phyloP scores from a whole-genome alignment of 2,888 invertebrate genomes.

The Limnephilus marmoratus region DNA sequence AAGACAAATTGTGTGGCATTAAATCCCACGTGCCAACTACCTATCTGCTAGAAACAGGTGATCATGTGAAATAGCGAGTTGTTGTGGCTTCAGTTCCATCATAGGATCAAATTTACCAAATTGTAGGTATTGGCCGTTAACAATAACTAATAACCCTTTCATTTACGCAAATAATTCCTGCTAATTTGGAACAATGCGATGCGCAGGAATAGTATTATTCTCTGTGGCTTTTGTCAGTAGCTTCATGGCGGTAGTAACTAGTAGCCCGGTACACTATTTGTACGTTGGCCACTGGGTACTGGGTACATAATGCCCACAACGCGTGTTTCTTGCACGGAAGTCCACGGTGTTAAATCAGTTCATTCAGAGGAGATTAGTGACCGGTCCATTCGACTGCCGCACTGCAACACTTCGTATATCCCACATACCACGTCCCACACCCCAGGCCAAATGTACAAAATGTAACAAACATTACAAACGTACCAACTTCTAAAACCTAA shows the following conservation, averaged over 20 bases:
- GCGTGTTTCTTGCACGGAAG: conserved; percentile 41
- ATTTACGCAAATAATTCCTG: neutral
- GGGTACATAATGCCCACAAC: neutral
- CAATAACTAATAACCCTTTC: neutral
- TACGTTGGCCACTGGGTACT: no score
- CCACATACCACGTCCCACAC: neutral
- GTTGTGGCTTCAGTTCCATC: no score
- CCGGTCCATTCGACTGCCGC: conserved; percentile 42
- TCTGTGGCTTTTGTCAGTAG: neutral
- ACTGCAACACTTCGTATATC: conserved; percentile 31
- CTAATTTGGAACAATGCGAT: neutral
- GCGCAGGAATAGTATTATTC: neutral
- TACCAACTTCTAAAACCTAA: neutral
- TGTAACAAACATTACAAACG: neutral
- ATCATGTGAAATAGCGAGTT: neutral
- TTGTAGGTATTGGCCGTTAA: no score
- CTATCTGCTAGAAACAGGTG: neutral
- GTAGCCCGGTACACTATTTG: neutral
- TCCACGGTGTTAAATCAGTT: conserved; percentile 47
- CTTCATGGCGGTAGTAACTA: neutral
- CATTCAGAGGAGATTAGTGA: conserved; percentile 47
- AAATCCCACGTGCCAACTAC: neutral
- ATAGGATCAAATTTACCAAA: no score
- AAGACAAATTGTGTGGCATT: neutral
- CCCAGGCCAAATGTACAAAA: neutral